These are phyloP conservation scores for Ophraella communa DNA, from an alignment of 2,888 invertebrate genomes.

Conservation along the genomic window DNA sequence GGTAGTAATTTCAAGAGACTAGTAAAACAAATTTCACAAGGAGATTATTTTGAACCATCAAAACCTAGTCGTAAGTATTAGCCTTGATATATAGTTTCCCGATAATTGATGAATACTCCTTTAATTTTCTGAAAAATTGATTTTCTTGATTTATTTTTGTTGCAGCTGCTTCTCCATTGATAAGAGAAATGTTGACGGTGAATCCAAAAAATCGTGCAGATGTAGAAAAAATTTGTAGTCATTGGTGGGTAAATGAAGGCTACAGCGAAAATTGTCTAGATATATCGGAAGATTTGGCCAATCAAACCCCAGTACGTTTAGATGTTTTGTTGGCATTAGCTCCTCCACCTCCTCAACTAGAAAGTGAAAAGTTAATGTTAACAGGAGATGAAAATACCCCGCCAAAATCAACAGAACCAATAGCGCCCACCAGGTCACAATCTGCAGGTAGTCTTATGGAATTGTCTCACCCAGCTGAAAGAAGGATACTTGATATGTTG, in stretches of 20 bases:
- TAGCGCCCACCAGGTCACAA: constrained; percentile 63
- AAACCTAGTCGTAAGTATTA: constrained; percentile 81
- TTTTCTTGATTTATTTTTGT: constrained; percentile 38
- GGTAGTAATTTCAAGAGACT: constrained; percentile 97
- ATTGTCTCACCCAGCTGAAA: constrained; percentile 72
- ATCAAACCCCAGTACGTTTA: constrained; percentile 82
- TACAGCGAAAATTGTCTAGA: constrained; percentile 83
- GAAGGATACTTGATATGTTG: constrained; percentile 75
- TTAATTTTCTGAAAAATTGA: no score
- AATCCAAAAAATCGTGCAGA: constrained; percentile 88
- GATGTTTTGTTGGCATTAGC: constrained; percentile 86
- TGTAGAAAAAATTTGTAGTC: constrained; percentile 92
- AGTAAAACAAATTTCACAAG: constrained; percentile 95
- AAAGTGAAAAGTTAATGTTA: constrained; percentile 75
- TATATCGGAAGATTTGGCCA: constrained; percentile 86
- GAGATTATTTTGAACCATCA: constrained; percentile 96
- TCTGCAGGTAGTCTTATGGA: constrained; percentile 80
- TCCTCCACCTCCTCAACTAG: constrained; percentile 76
- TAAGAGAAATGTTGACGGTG: constrained; percentile 93
- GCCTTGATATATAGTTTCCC: no score
- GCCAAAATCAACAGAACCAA: constrained; percentile 51
- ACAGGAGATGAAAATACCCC: constrained; percentile 61
- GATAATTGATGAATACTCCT: no score
- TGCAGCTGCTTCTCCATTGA: constrained; percentile 90
- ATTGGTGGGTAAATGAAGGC: constrained; percentile 96